Percentiles rank a stretch among this genome's conserved stretches.
Conservation (phyloP, 2,797 vertebrate species). For the Distichodus sexfasciatus region DNA sequence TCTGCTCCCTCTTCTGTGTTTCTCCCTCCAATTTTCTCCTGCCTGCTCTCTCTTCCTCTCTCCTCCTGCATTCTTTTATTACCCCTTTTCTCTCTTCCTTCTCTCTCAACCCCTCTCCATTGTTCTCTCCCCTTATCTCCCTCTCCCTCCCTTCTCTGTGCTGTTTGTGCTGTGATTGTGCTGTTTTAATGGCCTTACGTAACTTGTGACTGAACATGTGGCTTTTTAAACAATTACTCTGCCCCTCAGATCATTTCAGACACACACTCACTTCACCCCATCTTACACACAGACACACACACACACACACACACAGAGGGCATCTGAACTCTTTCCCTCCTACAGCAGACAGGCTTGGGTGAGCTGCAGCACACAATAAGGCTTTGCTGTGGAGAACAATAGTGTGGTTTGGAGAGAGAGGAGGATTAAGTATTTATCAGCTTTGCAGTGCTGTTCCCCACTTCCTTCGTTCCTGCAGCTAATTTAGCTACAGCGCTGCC, state of each 20-base stretch:
- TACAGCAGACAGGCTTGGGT: constrained; percentile 19
- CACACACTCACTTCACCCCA: not conserved
- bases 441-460: not conserved
- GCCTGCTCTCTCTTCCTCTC: too few species aligned
- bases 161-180: not conserved
- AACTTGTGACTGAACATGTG: constrained; percentile 13
- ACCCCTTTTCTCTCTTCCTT: too few species aligned
- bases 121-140: too few species aligned
- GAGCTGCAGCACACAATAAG: constrained; percentile 22
- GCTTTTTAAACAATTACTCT: constrained; percentile 9
- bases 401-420: not conserved
- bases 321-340: constrained; percentile 16
- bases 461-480: constrained; percentile 14
- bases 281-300: constrained; percentile 12
- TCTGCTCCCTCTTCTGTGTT: too few species aligned
- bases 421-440: constrained; percentile 46
- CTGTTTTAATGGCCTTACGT: constrained; percentile 1
- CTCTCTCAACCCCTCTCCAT: too few species aligned
- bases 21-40: too few species aligned
- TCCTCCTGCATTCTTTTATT: too few species aligned
- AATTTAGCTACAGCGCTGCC: constrained; percentile 10
- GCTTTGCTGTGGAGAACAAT: constrained; percentile 42
- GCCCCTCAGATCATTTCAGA: not conserved
- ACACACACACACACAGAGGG: constrained; percentile 1
- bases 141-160: too few species aligned